Conservation (phyloP, 2,797 vertebrate species). For the Valencia hispanica region DNA sequence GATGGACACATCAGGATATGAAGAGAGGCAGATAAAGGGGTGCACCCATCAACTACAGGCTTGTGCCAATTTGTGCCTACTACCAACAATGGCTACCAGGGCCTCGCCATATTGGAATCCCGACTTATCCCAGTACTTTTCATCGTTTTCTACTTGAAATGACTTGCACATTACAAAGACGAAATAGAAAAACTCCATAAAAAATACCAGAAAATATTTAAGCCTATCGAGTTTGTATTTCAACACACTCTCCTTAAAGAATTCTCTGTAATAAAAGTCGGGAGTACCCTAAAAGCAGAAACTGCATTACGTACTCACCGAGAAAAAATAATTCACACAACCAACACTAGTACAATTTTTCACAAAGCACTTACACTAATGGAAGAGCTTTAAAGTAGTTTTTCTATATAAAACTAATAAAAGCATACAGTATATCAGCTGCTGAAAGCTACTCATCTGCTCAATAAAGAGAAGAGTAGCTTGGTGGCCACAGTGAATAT, state of each 20-base stretch:
- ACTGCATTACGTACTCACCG: slow-evolving; percentile 38
- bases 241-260: slow-evolving; percentile 41
- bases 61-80: no score
- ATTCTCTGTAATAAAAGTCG: slow-evolving; percentile 51
- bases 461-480: slow-evolving; percentile 52
- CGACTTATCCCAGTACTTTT: no score
- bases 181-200: no score
- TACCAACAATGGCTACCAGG: no score
- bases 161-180: no score
- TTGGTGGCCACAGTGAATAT: slow-evolving; percentile 32
- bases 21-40: no score
- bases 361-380: slow-evolving; percentile 40
- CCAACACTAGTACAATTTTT: slow-evolving; percentile 6
- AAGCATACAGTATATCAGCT: slow-evolving; percentile 49
- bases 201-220: not conserved
- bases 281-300: slow-evolving; percentile 39
- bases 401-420: slow-evolving; percentile 43
- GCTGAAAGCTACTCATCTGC: slow-evolving; percentile 34
- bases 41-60: no score
- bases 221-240: not conserved
- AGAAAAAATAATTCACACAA: slow-evolving; percentile 17
- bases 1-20: no score
- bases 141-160: no score
- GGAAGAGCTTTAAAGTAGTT: slow-evolving; percentile 43
- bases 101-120: no score